Evolutionary conservation across 2,888 invertebrate genomes (phyloP), one percentile per base, ranked within the genome.

Genomic region (Elysia crispata): DNA sequence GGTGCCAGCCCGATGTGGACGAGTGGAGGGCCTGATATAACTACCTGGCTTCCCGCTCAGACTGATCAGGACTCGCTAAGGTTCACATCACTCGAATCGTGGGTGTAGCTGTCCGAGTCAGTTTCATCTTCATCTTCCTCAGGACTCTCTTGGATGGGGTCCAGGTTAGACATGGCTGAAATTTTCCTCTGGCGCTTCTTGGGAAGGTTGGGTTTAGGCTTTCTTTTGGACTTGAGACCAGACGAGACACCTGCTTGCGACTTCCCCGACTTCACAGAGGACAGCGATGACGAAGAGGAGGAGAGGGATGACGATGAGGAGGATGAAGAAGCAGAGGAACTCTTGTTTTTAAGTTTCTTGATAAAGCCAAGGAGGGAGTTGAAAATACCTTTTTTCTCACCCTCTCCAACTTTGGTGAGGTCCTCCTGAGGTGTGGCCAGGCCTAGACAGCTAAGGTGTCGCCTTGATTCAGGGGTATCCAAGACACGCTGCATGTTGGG

Each of bases 61-160:
- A 78, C 87, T 20, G 11, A 78, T 79, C 79, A 79, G 50, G 78
- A 79, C 49, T 85, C 86, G 60, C 85, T 84, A 33, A 79, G 80
- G 60, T 78, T 83, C 23, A 77, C 75, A 50, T 85, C 83, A 41
- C 79, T 80, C n/a, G 83, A 86, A 66, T 87, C 87, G 64, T 89
- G 89, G 5, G 85, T 85, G 79, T 88, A 89, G 15, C 89, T 89
- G 30, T 86, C 85, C 0, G 80, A 75, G 41, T 86, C 87, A 18
- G 84, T 84, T n/a, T 85, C 86, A 41, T 86, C 87, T 20, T 88
- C 87, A 54, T 89, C 87, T 81, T 90, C 89, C 69, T 90, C 89
- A n/a, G 89, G 89, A 50, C 87, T 87, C 79, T 90, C 90, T 83
- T 87, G 86, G 62, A 90, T 90, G 8, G 90, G 89, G 81, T 90